phyloP scores from a whole-genome alignment of 35 echinoderm and acorn worm genomes.

The Stichopus chloronotus region DNA sequence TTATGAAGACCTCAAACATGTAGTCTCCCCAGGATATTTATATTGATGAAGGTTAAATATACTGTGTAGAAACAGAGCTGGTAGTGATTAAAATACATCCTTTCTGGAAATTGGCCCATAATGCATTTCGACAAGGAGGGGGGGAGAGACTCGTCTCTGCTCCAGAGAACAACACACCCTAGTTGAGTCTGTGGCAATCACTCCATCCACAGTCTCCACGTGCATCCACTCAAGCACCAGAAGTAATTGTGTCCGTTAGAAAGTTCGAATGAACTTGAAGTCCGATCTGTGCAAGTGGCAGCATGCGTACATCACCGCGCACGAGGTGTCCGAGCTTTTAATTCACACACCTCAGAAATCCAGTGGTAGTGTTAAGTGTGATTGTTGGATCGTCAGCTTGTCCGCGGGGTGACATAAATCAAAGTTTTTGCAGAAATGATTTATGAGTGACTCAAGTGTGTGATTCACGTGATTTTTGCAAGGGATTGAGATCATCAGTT shows the following conservation, averaged over 20 bases:
- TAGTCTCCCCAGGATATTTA: background rate
- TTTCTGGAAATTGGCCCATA: conserved; percentile 34
- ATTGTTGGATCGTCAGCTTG: background rate
- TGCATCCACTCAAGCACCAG: background rate
- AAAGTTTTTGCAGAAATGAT: background rate
- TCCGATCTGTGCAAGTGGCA: background rate
- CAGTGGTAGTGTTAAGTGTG: background rate
- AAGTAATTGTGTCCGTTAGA: background rate
- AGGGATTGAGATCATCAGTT: too few species aligned
- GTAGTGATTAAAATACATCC: conserved; percentile 34
- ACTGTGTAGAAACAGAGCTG: background rate
- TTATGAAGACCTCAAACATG: background rate
- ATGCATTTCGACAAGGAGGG: conserved; percentile 19
- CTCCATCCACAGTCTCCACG: background rate
- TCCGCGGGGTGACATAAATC: background rate
- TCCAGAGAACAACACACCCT: background rate
- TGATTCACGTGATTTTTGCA: background rate
- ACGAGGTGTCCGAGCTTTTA: too few species aligned
- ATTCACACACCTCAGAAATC: background rate
- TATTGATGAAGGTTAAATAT: background rate
- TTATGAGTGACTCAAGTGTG: background rate
- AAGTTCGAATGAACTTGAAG: background rate
- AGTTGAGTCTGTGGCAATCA: background rate
- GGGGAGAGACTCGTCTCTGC: background rate
- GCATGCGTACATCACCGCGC: too few species aligned